These are phyloP conservation scores for Pangasius larnaudii DNA, from an alignment of 2,797 vertebrate species.

Conservation along the genomic window DNA sequence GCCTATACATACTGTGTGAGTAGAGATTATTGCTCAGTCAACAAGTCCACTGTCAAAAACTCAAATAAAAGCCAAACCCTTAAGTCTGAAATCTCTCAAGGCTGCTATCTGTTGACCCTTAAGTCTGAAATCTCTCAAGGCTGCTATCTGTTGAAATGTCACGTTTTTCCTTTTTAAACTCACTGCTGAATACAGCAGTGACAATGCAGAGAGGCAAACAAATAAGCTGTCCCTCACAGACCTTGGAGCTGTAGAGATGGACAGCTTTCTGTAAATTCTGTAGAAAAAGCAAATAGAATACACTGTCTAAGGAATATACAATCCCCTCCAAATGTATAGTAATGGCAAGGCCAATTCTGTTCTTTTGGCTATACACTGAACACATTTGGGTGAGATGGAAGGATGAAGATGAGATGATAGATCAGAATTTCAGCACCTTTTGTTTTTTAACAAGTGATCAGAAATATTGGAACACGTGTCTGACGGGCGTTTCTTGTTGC, in stretches of 20 bases:
- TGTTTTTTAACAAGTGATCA: neutral
- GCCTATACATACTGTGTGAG: neutral
- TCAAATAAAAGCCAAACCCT: conserved; percentile 16
- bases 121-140: conserved; percentile 31
- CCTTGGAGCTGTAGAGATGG: conserved; percentile 19
- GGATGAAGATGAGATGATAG: neutral
- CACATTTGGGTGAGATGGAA: neutral
- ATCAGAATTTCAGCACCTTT: neutral
- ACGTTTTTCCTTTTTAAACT: neutral
- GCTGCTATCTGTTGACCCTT: conserved; percentile 18
- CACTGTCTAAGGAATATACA: neutral
- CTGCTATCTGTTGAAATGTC: conserved; percentile 18
- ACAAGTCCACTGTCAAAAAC: conserved; percentile 2
- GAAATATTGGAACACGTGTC: neutral
- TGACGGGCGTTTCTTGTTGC: neutral
- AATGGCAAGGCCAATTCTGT: neutral
- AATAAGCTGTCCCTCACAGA: conserved; percentile 28
- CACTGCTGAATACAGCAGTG: conserved; percentile 20
- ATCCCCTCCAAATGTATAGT: neutral
- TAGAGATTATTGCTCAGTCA: neutral
- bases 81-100: conserved; percentile 30
- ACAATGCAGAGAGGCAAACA: neutral
- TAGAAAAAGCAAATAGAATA: neutral
- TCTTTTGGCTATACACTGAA: neutral
- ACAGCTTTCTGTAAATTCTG: conserved; percentile 16